Evolutionary conservation across 2,888 invertebrate genomes (phyloP).

Genomic region (Neoscelio sp.): DNA sequence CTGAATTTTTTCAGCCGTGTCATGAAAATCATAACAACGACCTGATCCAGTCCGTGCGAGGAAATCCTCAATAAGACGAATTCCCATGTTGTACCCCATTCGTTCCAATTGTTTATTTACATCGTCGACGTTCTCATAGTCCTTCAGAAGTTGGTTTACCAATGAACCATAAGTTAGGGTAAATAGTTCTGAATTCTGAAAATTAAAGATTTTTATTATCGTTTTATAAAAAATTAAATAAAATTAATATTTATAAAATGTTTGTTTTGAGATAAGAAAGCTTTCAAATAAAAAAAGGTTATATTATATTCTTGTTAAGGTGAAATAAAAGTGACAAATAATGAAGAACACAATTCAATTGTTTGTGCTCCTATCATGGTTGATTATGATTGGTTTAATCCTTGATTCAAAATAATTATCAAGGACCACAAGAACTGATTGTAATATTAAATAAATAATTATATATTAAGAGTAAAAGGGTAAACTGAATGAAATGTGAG

Average conservation of each 20-base stretch:
- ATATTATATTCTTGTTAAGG: neutral
- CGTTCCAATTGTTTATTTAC: conserved; percentile 98
- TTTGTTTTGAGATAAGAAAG: neutral
- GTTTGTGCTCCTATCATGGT: too few species aligned
- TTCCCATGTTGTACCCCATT: conserved; percentile 99
- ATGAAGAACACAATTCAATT: too few species aligned
- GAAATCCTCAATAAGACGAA: conserved; percentile 98
- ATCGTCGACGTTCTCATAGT: conserved; percentile 98
- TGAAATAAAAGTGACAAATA: too few species aligned
- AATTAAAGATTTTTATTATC: conserved; percentile 75
- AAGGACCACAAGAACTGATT: too few species aligned
- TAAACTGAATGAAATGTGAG: too few species aligned
- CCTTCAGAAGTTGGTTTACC: conserved; percentile 98
- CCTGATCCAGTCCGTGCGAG: conserved; percentile 95
- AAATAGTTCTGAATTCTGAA: conserved; percentile 97
- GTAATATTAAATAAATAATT: too few species aligned
- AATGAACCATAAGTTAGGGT: conserved; percentile 99
- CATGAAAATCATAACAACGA: conserved; percentile 97
- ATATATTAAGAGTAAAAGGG: too few species aligned
- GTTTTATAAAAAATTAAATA: neutral
- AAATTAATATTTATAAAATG: neutral
- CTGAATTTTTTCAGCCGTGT: conserved; percentile 98
- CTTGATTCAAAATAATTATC: too few species aligned
- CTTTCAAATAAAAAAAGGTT: neutral
- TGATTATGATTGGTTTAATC: too few species aligned